Evolutionary conservation across 2,888 invertebrate species (phyloP), one percentile per base, ranked within the genome.

Genomic region (Machimus atricapillus): DNA sequence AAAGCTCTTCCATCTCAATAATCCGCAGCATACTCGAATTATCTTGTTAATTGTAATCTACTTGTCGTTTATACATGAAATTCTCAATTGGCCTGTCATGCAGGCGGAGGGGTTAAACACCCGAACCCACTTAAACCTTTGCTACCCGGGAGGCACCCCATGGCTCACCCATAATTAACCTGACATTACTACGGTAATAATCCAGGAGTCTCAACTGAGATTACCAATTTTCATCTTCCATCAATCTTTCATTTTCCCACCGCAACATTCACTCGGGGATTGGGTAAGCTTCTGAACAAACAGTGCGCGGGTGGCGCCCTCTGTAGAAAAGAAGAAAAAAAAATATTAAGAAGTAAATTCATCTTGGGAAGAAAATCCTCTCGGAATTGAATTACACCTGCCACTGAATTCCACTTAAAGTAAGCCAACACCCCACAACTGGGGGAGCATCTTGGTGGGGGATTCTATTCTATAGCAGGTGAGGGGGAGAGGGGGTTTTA

Each of bases 321-420:
- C 14, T 23, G 37, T 37, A 40, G 37, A 31, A 79, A 81, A 81
- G 34, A 81, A 40, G 5, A 40, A 40, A 40, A 40, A 40, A 9
- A 40, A 7, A 9, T 12, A 14, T 31, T 56, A 19, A 34, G 73
- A 83, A 66, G 66, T 27, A 66, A 66, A 83, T 83, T 83, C 43
- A 83, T 83, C 83, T 66, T 66, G 66, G 40, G 56, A 66, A 66
- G 83, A 58, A 83, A 83, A 83, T 83, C 83, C 83, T 83, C 66
- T 40, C 66, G 40, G 83, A 83, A 83, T 83, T 83, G 83, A 83
- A 83, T 83, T 83, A 83, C 83, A 83, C 83, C 83, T 83, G 83
- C 66, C 83, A 83, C 83, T 83, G 66, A 66, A 81, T 83, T 83
- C 73, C 83, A 66, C 83, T 83, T 83, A 81, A 83, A 83, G 37